Percentiles rank a stretch among this genome's conserved stretches.
Evolutionary conservation across 2,888 invertebrate genomes (phyloP).

Genomic region (Exocentrus adspersus): DNA sequence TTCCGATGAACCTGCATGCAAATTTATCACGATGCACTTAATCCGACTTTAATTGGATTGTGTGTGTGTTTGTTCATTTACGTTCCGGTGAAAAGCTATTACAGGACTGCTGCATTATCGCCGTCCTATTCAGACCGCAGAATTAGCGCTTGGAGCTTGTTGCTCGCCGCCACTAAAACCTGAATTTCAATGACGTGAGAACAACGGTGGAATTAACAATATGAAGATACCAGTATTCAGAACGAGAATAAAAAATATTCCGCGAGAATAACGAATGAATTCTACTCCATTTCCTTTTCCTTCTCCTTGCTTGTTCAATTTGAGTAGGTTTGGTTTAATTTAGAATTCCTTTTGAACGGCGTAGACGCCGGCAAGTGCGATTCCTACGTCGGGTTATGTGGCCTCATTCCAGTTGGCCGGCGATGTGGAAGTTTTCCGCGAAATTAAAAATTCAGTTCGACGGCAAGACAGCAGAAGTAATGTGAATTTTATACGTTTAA

Average conservation of each 20-base stretch:
- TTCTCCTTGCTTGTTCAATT: conserved; percentile 26
- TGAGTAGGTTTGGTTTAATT: conserved; percentile 37
- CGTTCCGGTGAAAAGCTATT: background rate
- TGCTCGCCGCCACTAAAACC: background rate
- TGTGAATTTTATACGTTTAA: too few relatives aligned
- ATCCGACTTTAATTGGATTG: conserved; percentile 5
- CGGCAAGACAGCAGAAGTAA: too few relatives aligned
- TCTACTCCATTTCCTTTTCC: too few relatives aligned
- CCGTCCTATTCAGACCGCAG: background rate
- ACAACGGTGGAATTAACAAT: background rate
- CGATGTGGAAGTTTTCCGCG: conserved; percentile 25
- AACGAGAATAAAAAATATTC: too few relatives aligned
- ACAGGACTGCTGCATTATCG: conserved; percentile 6
- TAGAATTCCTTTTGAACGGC: conserved; percentile 34
- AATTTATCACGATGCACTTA: conserved; percentile 3
- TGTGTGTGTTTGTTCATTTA: conserved; percentile 6
- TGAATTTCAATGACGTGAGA: background rate
- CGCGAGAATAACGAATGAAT: too few relatives aligned
- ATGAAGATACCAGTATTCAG: too few relatives aligned
- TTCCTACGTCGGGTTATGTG: conserved; percentile 36
- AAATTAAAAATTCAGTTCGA: conserved; percentile 32
- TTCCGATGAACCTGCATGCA: background rate
- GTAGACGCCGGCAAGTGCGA: conserved; percentile 13
- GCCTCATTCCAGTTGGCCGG: conserved; percentile 22
- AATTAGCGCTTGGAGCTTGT: background rate